Evolutionary conservation across 2,113 vertebrate genomes (phyloP), one percentile per base, ranked within the genome.

Genomic region (Arizona elegans): DNA sequence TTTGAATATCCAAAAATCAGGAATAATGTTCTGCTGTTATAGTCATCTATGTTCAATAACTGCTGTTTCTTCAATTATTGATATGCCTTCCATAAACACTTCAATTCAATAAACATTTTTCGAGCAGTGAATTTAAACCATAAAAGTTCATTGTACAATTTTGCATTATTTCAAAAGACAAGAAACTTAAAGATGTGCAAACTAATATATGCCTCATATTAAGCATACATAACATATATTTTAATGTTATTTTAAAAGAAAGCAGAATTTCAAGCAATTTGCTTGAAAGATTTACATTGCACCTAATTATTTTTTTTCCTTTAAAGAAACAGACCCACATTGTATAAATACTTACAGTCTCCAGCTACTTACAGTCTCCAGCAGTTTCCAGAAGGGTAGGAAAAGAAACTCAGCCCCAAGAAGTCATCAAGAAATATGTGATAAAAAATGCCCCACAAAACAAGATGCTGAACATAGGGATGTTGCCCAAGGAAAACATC

Each of bases 301-400:
- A 8, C 65, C 47, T 26, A 86, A 43, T 43, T 23, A 81, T 47
- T 3, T 5, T 70, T 70, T 87, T 92, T 86, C 52, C 56, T 33
- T 86, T 88, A 89, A 91, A 93, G 70, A 50, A 70, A 91, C 24
- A 4, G 38, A 26, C 19, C 23, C 21, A 23, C 47, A 47, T 50
- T 21, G 13, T 38, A 89, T 33, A 87, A 87, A 90, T 92, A n/a
- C 29, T 70, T 33, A 70, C 29, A 70, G 29, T 70, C 29, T 6
- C 0, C 29, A 70, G 29, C 65, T 70, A 94, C 91, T 92, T 86
- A 94, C 93, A 17, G 43, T 43, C 38, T 87, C 81, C 88, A 94
- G 88, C 5, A 33, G 52, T 70, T 92, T 86, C 56, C 58, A 89
- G 91, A 23, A 93, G 56, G 75, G 13, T 9, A 33, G 2, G 33